phyloP scores from a whole-genome alignment of 2,888 invertebrate genomes.

The Geophilus truncorum region DNA sequence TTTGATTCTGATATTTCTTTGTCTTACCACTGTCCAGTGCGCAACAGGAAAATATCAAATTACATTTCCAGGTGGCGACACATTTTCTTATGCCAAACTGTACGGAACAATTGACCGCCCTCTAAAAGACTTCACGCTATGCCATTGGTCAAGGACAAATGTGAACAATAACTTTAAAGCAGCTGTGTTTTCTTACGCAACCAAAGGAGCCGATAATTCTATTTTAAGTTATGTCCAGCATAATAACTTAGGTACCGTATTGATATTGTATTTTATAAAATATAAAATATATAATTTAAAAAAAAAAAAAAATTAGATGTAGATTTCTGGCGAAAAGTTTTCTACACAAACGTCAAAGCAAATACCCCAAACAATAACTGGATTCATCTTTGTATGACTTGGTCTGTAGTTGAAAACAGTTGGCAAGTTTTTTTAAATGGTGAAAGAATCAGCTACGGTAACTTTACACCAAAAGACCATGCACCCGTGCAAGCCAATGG shows the following conservation, averaged over 20 bases:
- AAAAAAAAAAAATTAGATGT: neutral
- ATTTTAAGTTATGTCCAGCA: neutral
- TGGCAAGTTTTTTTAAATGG: neutral
- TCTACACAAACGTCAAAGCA: neutral
- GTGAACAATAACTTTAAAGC: neutral
- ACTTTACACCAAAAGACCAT: neutral
- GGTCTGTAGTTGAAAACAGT: neutral
- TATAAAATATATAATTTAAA: neutral
- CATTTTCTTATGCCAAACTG: neutral
- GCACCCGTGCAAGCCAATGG: neutral
- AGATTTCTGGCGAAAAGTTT: neutral
- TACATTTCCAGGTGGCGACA: neutral
- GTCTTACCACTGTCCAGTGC: neutral
- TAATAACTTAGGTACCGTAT: neutral
- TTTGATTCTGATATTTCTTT: neutral
- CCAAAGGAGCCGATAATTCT: neutral
- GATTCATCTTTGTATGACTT: neutral
- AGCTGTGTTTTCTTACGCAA: neutral
- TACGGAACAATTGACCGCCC: neutral
- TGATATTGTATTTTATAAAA: no score
- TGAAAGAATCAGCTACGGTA: neutral
- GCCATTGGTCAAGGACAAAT: neutral
- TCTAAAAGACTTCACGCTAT: neutral
- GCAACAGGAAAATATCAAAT: neutral
- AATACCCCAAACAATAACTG: neutral